A percentile compares a stretch with the other conserved stretches of the same genome.
Conservation (phyloP, 2,888 invertebrate genomes). For the Rhagonycha fulva region DNA sequence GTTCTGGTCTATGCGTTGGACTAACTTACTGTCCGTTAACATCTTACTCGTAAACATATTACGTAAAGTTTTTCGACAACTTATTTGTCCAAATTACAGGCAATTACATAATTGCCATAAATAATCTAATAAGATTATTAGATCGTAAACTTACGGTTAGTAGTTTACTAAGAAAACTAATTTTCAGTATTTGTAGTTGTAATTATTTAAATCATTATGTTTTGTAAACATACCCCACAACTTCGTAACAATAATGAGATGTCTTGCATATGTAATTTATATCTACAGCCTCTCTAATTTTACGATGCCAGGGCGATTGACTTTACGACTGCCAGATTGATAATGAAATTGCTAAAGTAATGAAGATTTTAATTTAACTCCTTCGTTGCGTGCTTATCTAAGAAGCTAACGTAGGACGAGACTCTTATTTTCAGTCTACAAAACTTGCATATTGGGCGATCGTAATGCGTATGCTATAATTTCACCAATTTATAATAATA, state of each 20-base stretch:
- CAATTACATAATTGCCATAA: no score
- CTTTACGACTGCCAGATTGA: slow-evolving; percentile 36
- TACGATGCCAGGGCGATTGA: slow-evolving; percentile 32
- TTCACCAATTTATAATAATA: no score
- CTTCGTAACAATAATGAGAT: slow-evolving; percentile 22
- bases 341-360: slow-evolving; percentile 41
- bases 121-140: no score
- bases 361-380: slow-evolving; percentile 42
- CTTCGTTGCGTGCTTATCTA: slow-evolving; percentile 37
- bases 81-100: background rate
- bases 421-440: background rate
- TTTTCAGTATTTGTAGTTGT: background rate
- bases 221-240: slow-evolving; percentile 19
- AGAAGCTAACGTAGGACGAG: background rate
- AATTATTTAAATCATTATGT: slow-evolving; percentile 16
- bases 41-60: background rate
- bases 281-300: slow-evolving; percentile 30
- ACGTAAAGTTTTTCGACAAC: background rate
- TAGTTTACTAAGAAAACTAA: background rate
- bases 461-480: background rate
- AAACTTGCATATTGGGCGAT: background rate
- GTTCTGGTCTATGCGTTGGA: background rate
- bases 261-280: slow-evolving; percentile 28
- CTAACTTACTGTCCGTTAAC: background rate
- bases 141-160: background rate